Evolutionary conservation across 2,113 vertebrate species (phyloP), one percentile per base, ranked within the genome.

Genomic region (Bos indicus): DNA sequence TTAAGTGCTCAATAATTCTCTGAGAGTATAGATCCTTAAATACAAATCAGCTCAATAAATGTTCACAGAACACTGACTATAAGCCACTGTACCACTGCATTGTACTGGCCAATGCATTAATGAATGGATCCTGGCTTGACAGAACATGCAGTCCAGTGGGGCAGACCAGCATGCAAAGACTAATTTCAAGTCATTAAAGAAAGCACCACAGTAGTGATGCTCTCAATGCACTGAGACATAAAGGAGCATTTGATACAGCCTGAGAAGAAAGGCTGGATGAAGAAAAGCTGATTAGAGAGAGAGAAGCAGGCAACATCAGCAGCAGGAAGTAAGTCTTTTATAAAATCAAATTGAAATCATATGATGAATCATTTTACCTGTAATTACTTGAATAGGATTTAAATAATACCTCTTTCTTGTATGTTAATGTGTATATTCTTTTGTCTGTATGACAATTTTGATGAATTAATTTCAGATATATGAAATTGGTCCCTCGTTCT

Each of bases 161-260:
- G 8, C 48, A 83, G 26, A n/a, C 1, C 2, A 60, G 12, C 28
- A 84, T 2, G 3, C 14, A 80, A 40, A 92, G 87, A 81, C 30
- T 71, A 56, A 86, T 36, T 92, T 85, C 28, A 87, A 51, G 16
- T 60, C 8, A 28, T 36, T n/a, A 5, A 52, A 87, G 43, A 19
- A 54, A 78, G 51, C 2, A 0, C 6, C 28, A 11, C 6, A 36
- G 26, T 4, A 56, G 36, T 19, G 13, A 57, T 33, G 14, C 6
- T 59, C 19, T 51, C 51, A 13, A 15, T 48, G 13, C 16, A 25
- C 3, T 6, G n/a, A 90, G 80, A 77, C 40, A 48, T 25, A 28
- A 26, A 9, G 17, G 9, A n/a, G 23, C 3, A 12, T 4, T 0
- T 13, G 21, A 56, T 8, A 7, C 3, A 26, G 21, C 11, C 40